These are phyloP conservation scores for Bombyx mori DNA, from an alignment of 1,140 invertebrate genomes.

Conservation along the genomic window DNA sequence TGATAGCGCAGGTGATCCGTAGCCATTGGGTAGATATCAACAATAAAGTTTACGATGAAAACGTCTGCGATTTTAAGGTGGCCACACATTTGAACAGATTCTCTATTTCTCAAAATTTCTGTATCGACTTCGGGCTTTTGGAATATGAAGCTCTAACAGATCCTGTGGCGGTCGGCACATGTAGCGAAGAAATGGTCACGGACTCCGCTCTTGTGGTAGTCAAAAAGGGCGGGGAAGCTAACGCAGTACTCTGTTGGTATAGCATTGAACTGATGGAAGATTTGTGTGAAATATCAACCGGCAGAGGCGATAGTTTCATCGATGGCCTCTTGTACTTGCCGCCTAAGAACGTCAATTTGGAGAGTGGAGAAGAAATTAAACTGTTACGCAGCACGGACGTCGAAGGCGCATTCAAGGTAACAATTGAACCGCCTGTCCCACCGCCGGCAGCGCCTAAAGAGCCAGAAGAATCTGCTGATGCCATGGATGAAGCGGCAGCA, in stretches of 20 bases:
- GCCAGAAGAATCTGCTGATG: too few species aligned
- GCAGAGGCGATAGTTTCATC: slow-evolving; percentile 34
- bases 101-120: slow-evolving; percentile 48
- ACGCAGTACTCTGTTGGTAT: slow-evolving; percentile 52
- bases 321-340: slow-evolving; percentile 40
- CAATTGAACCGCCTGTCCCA: slow-evolving; percentile 8
- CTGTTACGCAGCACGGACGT: slow-evolving; percentile 39
- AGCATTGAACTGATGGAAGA: slow-evolving; percentile 45
- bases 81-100: slow-evolving; percentile 45
- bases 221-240: slow-evolving; percentile 27
- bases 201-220: slow-evolving; percentile 32
- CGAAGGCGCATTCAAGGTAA: slow-evolving; percentile 40
- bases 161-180: slow-evolving; percentile 25
- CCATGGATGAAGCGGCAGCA: too few species aligned
- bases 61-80: slow-evolving; percentile 41
- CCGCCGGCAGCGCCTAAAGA: not conserved
- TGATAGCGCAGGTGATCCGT: slow-evolving; percentile 41
- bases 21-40: slow-evolving; percentile 46
- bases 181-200: slow-evolving; percentile 12
- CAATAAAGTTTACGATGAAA: slow-evolving; percentile 47
- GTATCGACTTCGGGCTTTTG: slow-evolving; percentile 40
- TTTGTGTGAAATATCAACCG: slow-evolving; percentile 33
- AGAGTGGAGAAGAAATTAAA: slow-evolving; percentile 22
- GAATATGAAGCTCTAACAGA: slow-evolving; percentile 39
- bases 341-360: slow-evolving; percentile 24